These are phyloP conservation scores for Tetragonula carbonaria DNA, from an alignment of 2,888 invertebrate species.

Conservation along the genomic window DNA sequence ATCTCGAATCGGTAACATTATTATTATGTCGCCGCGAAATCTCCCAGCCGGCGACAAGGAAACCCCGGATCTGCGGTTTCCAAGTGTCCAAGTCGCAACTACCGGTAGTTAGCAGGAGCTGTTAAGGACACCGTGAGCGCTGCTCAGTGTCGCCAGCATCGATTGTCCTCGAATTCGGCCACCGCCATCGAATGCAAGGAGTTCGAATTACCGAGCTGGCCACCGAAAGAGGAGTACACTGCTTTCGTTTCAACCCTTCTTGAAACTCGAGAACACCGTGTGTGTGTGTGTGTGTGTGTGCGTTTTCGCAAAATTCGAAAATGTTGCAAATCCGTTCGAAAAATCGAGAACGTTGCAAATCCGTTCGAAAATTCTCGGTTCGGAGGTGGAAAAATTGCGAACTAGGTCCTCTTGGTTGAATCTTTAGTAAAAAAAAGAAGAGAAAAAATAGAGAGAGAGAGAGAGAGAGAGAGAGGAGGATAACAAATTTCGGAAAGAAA, in stretches of 20 bases:
- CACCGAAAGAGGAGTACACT: not conserved
- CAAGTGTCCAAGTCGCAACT: slow-evolving; percentile 55
- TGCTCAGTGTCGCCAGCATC: slow-evolving; percentile 49
- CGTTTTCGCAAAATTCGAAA: not conserved
- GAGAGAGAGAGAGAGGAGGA: no score
- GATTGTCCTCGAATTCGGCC: slow-evolving; percentile 46
- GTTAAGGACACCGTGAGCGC: slow-evolving; percentile 58
- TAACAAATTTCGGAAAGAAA: no score
- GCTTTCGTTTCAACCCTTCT: not conserved
- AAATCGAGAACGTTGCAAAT: not conserved
- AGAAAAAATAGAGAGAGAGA: not conserved
- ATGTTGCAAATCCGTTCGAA: not conserved
- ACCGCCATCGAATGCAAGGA: not conserved
- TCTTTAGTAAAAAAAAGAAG: not conserved
- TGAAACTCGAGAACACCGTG: not conserved
- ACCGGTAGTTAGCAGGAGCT: slow-evolving; percentile 51
- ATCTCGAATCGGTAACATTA: slow-evolving; percentile 51
- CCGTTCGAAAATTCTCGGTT: no score
- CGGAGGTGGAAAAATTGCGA: no score
- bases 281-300: no score
- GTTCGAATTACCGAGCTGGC: slow-evolving; percentile 36
- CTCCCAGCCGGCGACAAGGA: slow-evolving; percentile 14
- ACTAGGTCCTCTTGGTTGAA: no score
- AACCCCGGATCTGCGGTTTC: slow-evolving; percentile 36
- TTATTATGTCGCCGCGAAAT: slow-evolving; percentile 47